These are phyloP conservation scores for Ciconia maguari DNA, from an alignment of 2,113 vertebrate genomes.

Conservation along the genomic window DNA sequence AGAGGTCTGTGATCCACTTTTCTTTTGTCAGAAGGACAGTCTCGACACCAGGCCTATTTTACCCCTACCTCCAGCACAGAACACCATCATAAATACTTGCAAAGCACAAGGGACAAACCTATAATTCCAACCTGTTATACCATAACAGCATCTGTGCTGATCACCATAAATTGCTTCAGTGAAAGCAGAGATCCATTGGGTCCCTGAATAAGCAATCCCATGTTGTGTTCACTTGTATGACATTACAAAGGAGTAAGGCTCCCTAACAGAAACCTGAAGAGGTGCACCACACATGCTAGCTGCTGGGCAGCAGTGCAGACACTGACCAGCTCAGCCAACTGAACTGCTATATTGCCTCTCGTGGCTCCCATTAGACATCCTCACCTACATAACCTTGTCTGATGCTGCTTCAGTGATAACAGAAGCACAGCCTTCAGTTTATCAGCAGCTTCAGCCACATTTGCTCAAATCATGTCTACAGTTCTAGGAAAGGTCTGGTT, in stretches of 20 bases:
- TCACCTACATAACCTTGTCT: not conserved
- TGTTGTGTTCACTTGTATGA: rapidly evolving
- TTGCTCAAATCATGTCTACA: not conserved
- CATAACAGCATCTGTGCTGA: not conserved
- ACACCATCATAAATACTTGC: not conserved
- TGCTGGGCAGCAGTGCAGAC: not conserved
- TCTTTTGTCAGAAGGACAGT: not conserved
- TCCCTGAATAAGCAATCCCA: not conserved
- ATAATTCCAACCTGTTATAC: not conserved
- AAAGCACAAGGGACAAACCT: not conserved
- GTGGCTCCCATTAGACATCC: not conserved
- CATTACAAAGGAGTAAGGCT: not conserved
- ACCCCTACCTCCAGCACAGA: not conserved
- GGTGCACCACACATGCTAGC: no score
- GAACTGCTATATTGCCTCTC: not conserved
- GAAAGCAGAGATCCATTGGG: not conserved
- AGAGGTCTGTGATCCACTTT: not conserved
- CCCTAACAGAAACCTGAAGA: not conserved
- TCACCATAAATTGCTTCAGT: not conserved
- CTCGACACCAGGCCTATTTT: not conserved
- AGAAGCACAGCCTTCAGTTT: not conserved
- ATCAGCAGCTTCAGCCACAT: not conserved
- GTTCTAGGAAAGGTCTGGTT: not conserved
- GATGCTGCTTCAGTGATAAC: not conserved
- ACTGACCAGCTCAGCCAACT: not conserved